Percentiles rank a stretch among this genome's conserved stretches.
Evolutionary conservation across 2,888 invertebrate species (phyloP).

Genomic region (Cephonodes hylas): DNA sequence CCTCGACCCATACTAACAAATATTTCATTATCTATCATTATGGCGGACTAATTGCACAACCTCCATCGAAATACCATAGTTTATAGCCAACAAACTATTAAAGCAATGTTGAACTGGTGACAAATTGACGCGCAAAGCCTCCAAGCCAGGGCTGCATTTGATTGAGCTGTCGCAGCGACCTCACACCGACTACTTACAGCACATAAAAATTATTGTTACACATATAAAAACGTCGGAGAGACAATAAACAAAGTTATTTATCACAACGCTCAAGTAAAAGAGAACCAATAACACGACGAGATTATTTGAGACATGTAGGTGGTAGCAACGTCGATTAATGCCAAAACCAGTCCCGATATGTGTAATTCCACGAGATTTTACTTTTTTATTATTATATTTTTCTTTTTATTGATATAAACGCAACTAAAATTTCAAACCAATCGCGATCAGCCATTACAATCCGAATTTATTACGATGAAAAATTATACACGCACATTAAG

Average conservation of each 20-base stretch:
- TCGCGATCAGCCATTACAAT: constrained; percentile 73
- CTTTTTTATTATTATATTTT: constrained; percentile 31
- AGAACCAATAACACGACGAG: constrained; percentile 51
- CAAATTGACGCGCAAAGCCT: not conserved
- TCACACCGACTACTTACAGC: not conserved
- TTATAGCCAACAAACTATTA: not conserved
- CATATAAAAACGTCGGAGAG: constrained; percentile 43
- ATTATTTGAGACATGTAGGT: constrained; percentile 52
- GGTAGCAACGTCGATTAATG: constrained; percentile 55
- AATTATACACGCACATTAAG: constrained; percentile 76
- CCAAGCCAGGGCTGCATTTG: not conserved
- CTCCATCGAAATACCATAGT: constrained; percentile 2
- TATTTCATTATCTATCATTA: constrained; percentile 20
- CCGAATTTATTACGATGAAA: constrained; percentile 78
- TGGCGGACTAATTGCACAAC: constrained; percentile 11
- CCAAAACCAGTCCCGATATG: constrained; percentile 56
- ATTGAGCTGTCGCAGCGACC: not conserved
- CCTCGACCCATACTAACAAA: constrained; percentile 15
- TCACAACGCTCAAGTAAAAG: constrained; percentile 49
- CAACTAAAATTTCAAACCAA: constrained; percentile 66
- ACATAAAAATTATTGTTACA: constrained; percentile 11
- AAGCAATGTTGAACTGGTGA: not conserved
- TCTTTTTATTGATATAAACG: constrained; percentile 58
- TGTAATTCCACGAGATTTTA: constrained; percentile 49
- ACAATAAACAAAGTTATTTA: constrained; percentile 55